Conservation (phyloP, 2,888 invertebrate genomes). For the Ichneumon xanthorius region DNA sequence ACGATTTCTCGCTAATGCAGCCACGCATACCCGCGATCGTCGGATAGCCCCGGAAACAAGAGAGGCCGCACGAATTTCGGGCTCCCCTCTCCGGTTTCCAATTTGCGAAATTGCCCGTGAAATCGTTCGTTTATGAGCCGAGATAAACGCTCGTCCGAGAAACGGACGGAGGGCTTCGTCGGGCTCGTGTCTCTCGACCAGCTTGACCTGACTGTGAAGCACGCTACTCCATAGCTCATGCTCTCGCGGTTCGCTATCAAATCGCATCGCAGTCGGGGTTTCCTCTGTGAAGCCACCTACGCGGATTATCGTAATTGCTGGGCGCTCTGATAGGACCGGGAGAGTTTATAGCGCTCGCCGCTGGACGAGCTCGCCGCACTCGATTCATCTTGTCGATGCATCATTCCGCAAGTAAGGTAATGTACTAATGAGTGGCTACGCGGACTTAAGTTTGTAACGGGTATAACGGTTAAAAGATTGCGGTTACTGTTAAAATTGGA, state of each 20-base stretch:
- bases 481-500: too few species aligned
- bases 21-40: neutral
- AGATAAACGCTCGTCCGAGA: conserved; percentile 73
- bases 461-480: too few species aligned
- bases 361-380: neutral
- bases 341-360: neutral
- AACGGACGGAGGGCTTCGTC: conserved; percentile 3
- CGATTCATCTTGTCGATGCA: conserved; percentile 8
- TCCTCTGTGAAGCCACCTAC: conserved; percentile 22
- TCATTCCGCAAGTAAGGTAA: too few species aligned
- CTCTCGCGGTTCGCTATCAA: conserved; percentile 35
- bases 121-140: conserved; percentile 79
- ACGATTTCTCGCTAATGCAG: conserved; percentile 9
- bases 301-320: conserved; percentile 31
- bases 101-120: conserved; percentile 80
- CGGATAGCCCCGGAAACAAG: neutral
- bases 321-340: neutral
- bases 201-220: conserved; percentile 14
- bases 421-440: too few species aligned
- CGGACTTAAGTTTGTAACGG: too few species aligned
- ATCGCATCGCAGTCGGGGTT: conserved; percentile 20
- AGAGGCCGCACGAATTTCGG: neutral
- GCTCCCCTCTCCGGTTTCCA: conserved; percentile 70
- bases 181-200: conserved; percentile 25
- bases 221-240: conserved; percentile 27